Conservation (phyloP, 2,888 invertebrate genomes). For the Rhorus exstirpatorius region DNA sequence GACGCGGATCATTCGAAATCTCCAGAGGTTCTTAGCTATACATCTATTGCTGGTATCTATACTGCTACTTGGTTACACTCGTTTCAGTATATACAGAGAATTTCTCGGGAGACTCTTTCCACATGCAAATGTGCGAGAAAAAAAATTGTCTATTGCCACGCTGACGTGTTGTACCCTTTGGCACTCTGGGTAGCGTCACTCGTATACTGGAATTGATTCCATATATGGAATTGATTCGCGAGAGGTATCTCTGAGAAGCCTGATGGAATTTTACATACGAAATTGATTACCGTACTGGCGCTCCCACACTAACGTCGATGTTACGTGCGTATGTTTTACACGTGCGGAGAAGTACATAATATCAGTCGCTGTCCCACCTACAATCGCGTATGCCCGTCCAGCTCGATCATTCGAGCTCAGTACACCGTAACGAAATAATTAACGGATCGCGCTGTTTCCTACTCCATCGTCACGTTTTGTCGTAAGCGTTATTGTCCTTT, state of each 20-base stretch:
- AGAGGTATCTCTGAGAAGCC: constrained; percentile 37
- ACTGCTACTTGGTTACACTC: constrained; percentile 11
- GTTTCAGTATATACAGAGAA: constrained; percentile 1
- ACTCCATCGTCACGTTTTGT: constrained; percentile 66
- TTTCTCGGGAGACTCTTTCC: background rate
- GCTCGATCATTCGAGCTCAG: constrained; percentile 74
- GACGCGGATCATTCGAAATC: constrained; percentile 52
- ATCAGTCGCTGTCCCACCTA: constrained; percentile 18
- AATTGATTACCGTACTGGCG: constrained; percentile 42
- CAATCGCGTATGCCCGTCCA: constrained; percentile 35
- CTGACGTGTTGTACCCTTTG: background rate
- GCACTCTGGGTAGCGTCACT: constrained; percentile 1
- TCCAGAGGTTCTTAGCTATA: constrained; percentile 31
- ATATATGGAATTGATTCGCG: constrained; percentile 41
- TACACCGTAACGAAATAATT: constrained; percentile 79
- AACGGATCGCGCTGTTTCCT: constrained; percentile 56
- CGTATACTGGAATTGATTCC: background rate
- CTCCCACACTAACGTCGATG: constrained; percentile 46
- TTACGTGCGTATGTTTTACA: constrained; percentile 35
- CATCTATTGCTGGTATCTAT: constrained; percentile 2
- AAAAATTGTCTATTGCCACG: background rate
- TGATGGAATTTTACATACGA: constrained; percentile 32
- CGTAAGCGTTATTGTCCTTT: constrained; percentile 11
- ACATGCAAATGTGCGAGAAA: background rate
- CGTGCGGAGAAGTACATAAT: background rate